Base-by-base conservation (phyloP, 2,113 vertebrate genomes). In the Scopus umbretta region DNA sequence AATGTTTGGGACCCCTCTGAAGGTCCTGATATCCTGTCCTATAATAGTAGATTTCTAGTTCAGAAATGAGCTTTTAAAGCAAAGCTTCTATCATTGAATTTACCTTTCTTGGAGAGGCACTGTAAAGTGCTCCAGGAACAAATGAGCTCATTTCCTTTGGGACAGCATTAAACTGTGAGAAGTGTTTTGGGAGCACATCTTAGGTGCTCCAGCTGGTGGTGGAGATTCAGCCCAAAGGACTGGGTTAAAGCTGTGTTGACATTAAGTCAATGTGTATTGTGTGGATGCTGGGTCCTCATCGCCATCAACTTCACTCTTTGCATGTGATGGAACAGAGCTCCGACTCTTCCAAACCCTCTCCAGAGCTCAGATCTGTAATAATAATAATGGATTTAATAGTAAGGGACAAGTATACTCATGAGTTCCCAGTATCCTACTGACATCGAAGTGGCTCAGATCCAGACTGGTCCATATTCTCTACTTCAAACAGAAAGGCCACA, bases 201-300 rank as follows among this genome's bases (percentile, higher is more conserved):
- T 10, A 27, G 19, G 32, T 29, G 45, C 10, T 38, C 12, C 17
- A 50, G 47, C 55, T 78, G 49, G 2, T 27, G 23, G 26, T 38
- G 45, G n/a, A 84, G 56, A 49, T 80, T 53, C 26, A 43, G 34
- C n/a, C 18, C 63, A 22, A 74, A 76, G 23, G 71, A 10, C 26
- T 5, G 10, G 32, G 22, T 26, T 38, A 26, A 59, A 85, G 38
- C 40, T 56, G 43, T 2, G 4, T 2, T 36, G n/a, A 71, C 38
- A 25, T 50, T 29, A 56, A 56, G 4, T 13, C 38, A 2, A 0
- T 0, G 4, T 5, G 16, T 4, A 7, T 6, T 2, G 11, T 11
- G 22, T 8, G 40, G 52, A 4, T 1, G 13, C 19, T 71, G 70
- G 22, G 52, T 58, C 38, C 84, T n/a, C 70, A 38, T 13, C 67